phyloP scores from a whole-genome alignment of 2,797 vertebrate species.

The Eulemur rubriventer region DNA sequence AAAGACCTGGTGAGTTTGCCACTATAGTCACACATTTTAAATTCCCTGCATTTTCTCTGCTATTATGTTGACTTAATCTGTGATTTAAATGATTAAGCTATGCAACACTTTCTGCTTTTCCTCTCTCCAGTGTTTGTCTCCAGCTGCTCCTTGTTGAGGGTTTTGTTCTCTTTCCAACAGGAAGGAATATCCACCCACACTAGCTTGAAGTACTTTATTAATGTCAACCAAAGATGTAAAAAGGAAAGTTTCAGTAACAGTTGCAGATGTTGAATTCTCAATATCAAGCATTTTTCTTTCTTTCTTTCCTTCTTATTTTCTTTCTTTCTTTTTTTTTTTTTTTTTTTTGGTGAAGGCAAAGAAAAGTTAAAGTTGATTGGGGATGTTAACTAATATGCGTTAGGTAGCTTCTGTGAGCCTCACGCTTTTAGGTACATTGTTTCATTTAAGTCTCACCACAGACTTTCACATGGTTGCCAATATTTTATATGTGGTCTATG shows the following conservation, averaged over 20 bases:
- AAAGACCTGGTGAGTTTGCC: background rate
- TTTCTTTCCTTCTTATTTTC: background rate
- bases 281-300: slow-evolving; percentile 52
- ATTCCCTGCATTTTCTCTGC: slow-evolving; percentile 27
- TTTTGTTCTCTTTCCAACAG: slow-evolving; percentile 57
- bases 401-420: background rate
- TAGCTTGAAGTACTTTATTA: slow-evolving; percentile 64
- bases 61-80: slow-evolving; percentile 54
- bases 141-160: slow-evolving; percentile 46
- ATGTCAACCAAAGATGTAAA: slow-evolving; percentile 68
- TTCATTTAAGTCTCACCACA: background rate
- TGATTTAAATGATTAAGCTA: slow-evolving; percentile 58
- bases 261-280: slow-evolving; percentile 52
- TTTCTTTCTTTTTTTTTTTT: background rate
- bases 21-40: background rate
- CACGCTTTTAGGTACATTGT: background rate
- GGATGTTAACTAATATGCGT: background rate
- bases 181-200: slow-evolving; percentile 63
- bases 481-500: background rate
- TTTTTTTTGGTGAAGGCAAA: background rate
- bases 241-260: slow-evolving; percentile 42
- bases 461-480: background rate
- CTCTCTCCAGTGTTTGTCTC: slow-evolving; percentile 49
- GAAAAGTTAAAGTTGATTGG: background rate
- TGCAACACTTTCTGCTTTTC: slow-evolving; percentile 34